Percentiles rank a stretch among this genome's conserved stretches.
phyloP scores from a whole-genome alignment of 1,140 invertebrate species.

The Copidosoma floridanum region DNA sequence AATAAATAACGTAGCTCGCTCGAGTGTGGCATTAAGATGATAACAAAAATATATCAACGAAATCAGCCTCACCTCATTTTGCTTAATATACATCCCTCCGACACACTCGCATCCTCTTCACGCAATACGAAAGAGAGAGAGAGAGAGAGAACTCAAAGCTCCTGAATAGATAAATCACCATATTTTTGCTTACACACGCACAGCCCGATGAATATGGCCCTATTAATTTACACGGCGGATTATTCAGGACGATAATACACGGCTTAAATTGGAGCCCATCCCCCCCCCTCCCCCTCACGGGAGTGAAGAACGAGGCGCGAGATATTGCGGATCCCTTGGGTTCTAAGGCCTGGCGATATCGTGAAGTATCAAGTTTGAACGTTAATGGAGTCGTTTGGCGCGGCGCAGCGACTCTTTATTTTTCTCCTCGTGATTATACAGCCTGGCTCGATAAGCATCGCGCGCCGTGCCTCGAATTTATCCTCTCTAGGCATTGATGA shows the following conservation, averaged over 20 bases:
- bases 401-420: background rate
- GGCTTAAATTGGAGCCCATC: constrained; percentile 14
- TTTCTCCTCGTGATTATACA: too few relatives aligned
- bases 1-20: too few relatives aligned
- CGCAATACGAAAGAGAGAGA: too few relatives aligned
- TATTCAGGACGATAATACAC: constrained; percentile 20
- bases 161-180: constrained; percentile 1
- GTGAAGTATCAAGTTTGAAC: constrained; percentile 15
- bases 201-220: constrained; percentile 19
- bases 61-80: constrained; percentile 1
- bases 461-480: too few relatives aligned
- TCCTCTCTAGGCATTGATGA: too few relatives aligned
- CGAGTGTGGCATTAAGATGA: too few relatives aligned
- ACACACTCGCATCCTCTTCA: background rate
- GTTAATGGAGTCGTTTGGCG: constrained; percentile 23
- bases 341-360: constrained; percentile 11
- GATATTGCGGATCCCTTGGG: constrained; percentile 9
- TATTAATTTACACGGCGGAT: constrained; percentile 25
- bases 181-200: background rate
- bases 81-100: constrained; percentile 9
- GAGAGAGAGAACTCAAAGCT: constrained; percentile 15
- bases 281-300: background rate
- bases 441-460: too few relatives aligned
- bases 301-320: constrained; percentile 1
- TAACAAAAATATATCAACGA: too few relatives aligned